Percentiles rank a stretch among this genome's conserved stretches.
phyloP scores from a whole-genome alignment of 1,140 invertebrate species.

The Neotoxoptera formosana region DNA sequence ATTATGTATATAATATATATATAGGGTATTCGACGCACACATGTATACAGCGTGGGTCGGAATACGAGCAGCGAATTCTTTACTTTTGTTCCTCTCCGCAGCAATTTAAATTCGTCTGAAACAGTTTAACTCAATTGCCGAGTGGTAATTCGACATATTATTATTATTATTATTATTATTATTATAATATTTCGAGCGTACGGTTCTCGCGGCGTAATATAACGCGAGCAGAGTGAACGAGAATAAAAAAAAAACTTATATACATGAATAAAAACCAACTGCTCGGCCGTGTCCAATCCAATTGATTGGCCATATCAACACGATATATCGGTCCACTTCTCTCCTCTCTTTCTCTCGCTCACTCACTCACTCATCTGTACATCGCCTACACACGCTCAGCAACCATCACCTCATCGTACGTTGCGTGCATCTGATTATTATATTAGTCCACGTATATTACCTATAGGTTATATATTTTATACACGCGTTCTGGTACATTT shows the following conservation, averaged over 20 bases:
- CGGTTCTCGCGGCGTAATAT: neutral
- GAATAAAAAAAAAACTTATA: slow-evolving; percentile 7
- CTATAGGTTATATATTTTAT: neutral
- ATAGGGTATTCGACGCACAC: neutral
- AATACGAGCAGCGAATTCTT: neutral
- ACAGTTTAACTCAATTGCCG: slow-evolving; percentile 32
- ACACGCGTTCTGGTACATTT: neutral
- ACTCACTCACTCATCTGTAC: neutral
- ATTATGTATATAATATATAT: too few relatives aligned
- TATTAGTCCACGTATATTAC: slow-evolving; percentile 1
- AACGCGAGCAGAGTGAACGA: neutral
- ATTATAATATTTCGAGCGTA: neutral
- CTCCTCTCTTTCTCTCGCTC: neutral
- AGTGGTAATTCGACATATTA: slow-evolving; percentile 14
- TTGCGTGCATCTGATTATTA: slow-evolving; percentile 43
- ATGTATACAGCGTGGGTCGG: neutral
- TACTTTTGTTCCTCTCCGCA: neutral
- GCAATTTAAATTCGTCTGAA: slow-evolving; percentile 24
- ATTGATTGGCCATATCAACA: slow-evolving; percentile 37
- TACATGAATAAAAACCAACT: neutral
- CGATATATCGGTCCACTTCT: slow-evolving; percentile 16
- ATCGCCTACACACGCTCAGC: neutral
- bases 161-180: neutral
- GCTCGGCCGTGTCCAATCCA: slow-evolving; percentile 29
- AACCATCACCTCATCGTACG: neutral